Percentiles rank a stretch among this genome's conserved stretches.
phyloP scores from a whole-genome alignment of 2,113 vertebrate species.

The Oophaga pumilio region DNA sequence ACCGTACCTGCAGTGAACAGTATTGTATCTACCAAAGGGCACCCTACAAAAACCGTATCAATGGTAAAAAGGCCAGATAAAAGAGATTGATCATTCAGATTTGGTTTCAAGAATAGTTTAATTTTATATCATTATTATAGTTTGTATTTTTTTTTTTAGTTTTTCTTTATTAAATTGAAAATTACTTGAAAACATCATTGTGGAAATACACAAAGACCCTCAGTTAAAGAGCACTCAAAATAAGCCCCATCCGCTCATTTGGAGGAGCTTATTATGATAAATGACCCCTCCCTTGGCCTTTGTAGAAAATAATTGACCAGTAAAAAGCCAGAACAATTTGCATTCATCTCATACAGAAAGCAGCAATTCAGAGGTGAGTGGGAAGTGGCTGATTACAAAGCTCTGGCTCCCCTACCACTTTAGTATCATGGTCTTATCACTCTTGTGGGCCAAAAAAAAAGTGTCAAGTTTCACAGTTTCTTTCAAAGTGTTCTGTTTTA shows the following conservation, averaged over 20 bases:
- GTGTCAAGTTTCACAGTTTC: slow-evolving; percentile 9
- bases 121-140: not conserved
- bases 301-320: slow-evolving; percentile 37
- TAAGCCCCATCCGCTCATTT: not conserved
- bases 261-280: not conserved
- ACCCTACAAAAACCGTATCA: not conserved
- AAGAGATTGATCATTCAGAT: not conserved
- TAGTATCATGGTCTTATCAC: slow-evolving; percentile 41
- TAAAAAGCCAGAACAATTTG: slow-evolving; percentile 27
- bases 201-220: not conserved
- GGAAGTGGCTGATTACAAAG: slow-evolving; percentile 46
- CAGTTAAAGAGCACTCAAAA: not conserved
- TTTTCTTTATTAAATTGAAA: not conserved
- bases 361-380: slow-evolving; percentile 37
- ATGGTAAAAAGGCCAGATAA: not conserved
- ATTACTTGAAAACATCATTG: slow-evolving; percentile 1
- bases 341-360: slow-evolving; percentile 35
- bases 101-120: not conserved
- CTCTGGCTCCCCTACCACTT: slow-evolving; percentile 11
- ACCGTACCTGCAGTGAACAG: not conserved
- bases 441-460: slow-evolving; percentile 18
- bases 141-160: not conserved
- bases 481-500: slow-evolving; percentile 22
- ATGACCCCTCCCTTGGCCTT: slow-evolving; percentile 10
- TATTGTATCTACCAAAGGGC: not conserved